Evolutionary conservation across 2,888 invertebrate genomes (phyloP).

Genomic region (Trachelus iudaicus): DNA sequence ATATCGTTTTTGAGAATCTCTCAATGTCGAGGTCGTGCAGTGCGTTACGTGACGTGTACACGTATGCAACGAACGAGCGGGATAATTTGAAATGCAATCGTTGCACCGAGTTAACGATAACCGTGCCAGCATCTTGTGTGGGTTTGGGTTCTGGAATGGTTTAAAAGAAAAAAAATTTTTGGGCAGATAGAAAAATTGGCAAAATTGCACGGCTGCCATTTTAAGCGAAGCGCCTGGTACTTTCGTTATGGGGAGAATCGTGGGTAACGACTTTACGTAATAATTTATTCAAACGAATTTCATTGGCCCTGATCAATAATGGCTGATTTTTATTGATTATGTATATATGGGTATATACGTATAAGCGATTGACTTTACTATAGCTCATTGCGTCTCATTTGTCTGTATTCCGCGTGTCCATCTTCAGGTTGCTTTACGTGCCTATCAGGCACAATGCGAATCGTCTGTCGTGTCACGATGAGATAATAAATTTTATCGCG

Average conservation of each 20-base stretch:
- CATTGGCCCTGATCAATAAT: not conserved
- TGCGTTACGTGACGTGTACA: not conserved
- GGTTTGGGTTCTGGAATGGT: not conserved
- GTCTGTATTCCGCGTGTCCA: not conserved
- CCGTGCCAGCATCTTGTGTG: not conserved
- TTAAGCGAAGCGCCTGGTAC: not conserved
- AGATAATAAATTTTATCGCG: not conserved
- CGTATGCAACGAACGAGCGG: not conserved
- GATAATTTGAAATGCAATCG: not conserved
- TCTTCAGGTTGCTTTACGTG: not conserved
- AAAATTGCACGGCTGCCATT: not conserved
- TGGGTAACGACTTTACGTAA: not conserved
- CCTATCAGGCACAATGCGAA: not conserved
- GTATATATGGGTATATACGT: too few species aligned
- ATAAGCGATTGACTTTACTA: not conserved
- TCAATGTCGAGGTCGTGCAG: not conserved
- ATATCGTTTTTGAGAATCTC: not conserved
- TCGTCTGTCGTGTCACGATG: not conserved
- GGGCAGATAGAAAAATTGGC: not conserved
- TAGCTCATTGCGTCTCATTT: not conserved
- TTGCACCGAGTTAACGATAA: not conserved
- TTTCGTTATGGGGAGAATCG: not conserved
- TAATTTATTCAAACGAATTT: not conserved
- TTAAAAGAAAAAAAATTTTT: not conserved
- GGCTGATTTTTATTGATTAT: too few species aligned